phyloP scores from a whole-genome alignment of 2,113 vertebrate genomes.

The Ammospiza caudacuta region DNA sequence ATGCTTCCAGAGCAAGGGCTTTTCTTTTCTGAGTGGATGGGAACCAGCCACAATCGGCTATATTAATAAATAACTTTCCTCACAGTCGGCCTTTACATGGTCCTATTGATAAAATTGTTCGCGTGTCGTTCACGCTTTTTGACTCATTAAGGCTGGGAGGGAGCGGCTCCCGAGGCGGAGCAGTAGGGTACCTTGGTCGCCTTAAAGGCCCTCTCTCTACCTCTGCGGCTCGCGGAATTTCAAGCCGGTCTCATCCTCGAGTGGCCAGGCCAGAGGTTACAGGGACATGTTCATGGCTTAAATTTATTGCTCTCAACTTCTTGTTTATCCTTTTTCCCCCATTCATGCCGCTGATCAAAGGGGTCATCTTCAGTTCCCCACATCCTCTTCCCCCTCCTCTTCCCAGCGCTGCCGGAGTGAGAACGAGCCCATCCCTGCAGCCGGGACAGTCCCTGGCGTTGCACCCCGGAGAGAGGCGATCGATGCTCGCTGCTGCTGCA shows the following conservation, averaged over 20 bases:
- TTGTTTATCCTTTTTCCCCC: conserved; percentile 71
- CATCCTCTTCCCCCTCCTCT: conserved; percentile 32
- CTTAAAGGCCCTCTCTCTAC: conserved; percentile 70
- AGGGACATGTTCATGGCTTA: conserved; percentile 85
- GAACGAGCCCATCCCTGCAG: not conserved
- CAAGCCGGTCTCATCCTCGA: conserved; percentile 74
- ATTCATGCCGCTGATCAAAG: conserved; percentile 80
- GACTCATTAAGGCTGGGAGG: conserved; percentile 80
- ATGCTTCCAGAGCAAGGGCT: conserved; percentile 80
- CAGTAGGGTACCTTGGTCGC: conserved; percentile 76
- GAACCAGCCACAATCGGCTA: conserved; percentile 90
- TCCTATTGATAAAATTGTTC: conserved; percentile 94
- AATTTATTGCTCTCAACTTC: conserved; percentile 84
- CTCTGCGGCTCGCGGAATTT: conserved; percentile 70
- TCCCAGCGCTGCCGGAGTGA: not conserved
- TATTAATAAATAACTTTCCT: conserved; percentile 97
- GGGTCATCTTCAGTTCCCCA: conserved; percentile 66
- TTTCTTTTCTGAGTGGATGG: conserved; percentile 86
- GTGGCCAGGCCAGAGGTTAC: conserved; percentile 89
- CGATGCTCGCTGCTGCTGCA: not conserved
- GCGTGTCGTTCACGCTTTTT: conserved; percentile 96
- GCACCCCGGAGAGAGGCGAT: not conserved
- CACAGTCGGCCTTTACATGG: conserved; percentile 90
- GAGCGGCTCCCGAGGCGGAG: conserved; percentile 75
- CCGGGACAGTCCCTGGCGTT: not conserved